Percentiles rank a stretch among this genome's conserved stretches.
Evolutionary conservation across 2,113 vertebrate genomes (phyloP).

Genomic region (Percopsis transmontana): DNA sequence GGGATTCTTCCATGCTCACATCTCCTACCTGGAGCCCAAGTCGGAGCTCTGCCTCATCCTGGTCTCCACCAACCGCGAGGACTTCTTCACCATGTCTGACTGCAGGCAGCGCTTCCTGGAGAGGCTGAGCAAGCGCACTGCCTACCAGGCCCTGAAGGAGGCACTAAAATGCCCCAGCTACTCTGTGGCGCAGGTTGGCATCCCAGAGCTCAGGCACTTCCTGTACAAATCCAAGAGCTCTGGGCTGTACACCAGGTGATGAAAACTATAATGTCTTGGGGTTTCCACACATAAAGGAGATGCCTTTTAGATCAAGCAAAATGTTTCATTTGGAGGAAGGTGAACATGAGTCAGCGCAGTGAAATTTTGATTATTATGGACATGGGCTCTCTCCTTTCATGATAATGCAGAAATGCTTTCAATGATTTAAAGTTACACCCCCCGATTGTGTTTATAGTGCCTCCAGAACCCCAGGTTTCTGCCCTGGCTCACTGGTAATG

Average conservation of each 20-base stretch:
- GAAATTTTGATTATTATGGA: too few species aligned
- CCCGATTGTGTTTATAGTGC: too few species aligned
- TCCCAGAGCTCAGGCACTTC: slow-evolving; percentile 94
- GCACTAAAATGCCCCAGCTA: slow-evolving; percentile 86
- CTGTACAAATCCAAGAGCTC: slow-evolving; percentile 99
- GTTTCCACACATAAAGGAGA: too few species aligned
- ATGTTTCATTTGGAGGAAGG: too few species aligned
- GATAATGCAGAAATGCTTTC: too few species aligned
- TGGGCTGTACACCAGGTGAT: slow-evolving; percentile 96
- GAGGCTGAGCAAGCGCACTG: slow-evolving; percentile 86
- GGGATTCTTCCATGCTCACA: slow-evolving; percentile 95
- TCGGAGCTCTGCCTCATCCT: slow-evolving; percentile 93
- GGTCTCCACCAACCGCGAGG: slow-evolving; percentile 92
- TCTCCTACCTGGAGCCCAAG: slow-evolving; percentile 91
- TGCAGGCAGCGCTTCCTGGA: slow-evolving; percentile 93
- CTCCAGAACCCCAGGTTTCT: too few species aligned
- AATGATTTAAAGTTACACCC: too few species aligned
- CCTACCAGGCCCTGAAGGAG: slow-evolving; percentile 84
- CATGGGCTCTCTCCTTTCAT: too few species aligned
- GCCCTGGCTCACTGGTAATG: too few species aligned
- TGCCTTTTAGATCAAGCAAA: too few species aligned
- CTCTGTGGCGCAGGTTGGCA: slow-evolving; percentile 86
- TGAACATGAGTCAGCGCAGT: too few species aligned
- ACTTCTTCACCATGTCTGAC: slow-evolving; percentile 93
- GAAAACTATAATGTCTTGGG: background rate